Evolutionary conservation across 2,113 vertebrate genomes (phyloP).

Genomic region (Sphaerodactylus townsendi): DNA sequence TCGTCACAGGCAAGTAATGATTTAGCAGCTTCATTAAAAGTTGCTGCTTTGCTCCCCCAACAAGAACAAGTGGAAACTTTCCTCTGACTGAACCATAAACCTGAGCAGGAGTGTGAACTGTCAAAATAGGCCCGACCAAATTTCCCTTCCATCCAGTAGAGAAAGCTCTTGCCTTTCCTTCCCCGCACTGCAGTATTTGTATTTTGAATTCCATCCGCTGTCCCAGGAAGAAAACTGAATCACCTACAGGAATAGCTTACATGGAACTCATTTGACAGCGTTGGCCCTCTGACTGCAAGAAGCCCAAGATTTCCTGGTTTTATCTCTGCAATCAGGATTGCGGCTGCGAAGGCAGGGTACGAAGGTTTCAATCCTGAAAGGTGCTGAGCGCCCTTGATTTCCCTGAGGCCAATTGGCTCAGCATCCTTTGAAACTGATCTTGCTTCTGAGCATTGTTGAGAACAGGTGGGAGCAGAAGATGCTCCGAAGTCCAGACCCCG

Average conservation of each 20-base stretch:
- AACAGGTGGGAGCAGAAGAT: not conserved
- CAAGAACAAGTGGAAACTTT: not conserved
- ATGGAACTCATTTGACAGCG: conserved; percentile 12
- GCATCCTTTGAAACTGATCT: not conserved
- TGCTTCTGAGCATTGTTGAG: not conserved
- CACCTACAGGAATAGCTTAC: not conserved
- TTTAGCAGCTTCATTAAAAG: conserved; percentile 39
- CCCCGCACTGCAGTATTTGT: conserved; percentile 8
- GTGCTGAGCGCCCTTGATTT: no score
- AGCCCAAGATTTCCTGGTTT: not conserved
- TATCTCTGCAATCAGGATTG: conserved; percentile 16
- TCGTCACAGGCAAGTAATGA: not conserved
- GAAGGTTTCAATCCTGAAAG: not conserved
- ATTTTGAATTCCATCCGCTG: not conserved
- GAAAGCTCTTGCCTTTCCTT: no score
- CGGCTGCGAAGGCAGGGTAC: not conserved
- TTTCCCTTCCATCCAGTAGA: no score
- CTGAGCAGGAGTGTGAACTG: not conserved
- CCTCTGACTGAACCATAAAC: not conserved
- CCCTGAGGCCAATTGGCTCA: not conserved
- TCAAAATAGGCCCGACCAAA: not conserved
- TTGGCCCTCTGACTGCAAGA: not conserved
- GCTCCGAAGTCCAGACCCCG: not conserved
- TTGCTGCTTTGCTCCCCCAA: not conserved
- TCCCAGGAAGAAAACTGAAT: not conserved